Evolutionary conservation across 1,140 invertebrate genomes (phyloP).

Genomic region (Hylyphantes graminicola): DNA sequence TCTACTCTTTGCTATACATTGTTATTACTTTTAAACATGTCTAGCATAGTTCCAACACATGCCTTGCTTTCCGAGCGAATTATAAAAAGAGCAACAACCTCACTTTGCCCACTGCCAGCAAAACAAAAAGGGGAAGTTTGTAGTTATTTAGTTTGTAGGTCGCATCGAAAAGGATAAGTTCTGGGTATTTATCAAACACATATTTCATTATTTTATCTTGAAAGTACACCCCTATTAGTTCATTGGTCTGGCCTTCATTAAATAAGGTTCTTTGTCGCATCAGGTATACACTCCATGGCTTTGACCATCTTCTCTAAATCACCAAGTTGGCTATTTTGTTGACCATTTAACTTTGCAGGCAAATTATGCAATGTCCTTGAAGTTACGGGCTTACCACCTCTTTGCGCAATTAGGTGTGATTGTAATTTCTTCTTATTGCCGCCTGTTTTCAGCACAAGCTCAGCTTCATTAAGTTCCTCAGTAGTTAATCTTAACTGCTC

Average conservation of each 20-base stretch:
- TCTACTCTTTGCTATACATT: background rate
- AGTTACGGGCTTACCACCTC: background rate
- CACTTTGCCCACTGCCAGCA: constrained; percentile 2
- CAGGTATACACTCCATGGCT: background rate
- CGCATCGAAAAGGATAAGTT: background rate
- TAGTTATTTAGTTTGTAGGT: constrained; percentile 11
- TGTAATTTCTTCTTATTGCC: background rate
- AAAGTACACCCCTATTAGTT: constrained; percentile 20
- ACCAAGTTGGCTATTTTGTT: too few relatives aligned
- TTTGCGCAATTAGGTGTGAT: too few relatives aligned
- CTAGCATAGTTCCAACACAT: constrained; percentile 4
- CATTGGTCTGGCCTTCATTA: background rate
- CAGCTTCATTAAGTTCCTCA: background rate
- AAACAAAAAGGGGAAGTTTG: background rate
- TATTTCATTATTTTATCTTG: background rate
- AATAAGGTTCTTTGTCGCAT: background rate
- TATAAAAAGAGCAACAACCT: constrained; percentile 12
- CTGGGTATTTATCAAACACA: background rate
- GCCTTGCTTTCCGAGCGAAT: background rate
- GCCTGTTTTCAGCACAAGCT: background rate
- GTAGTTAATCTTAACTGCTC: too few relatives aligned
- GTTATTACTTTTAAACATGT: background rate
- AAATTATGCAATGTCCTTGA: background rate
- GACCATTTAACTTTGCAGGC: background rate
- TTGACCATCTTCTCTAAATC: background rate